These are phyloP conservation scores for Eurosta solidaginis DNA, from an alignment of 1,140 invertebrate genomes.

Conservation along the genomic window DNA sequence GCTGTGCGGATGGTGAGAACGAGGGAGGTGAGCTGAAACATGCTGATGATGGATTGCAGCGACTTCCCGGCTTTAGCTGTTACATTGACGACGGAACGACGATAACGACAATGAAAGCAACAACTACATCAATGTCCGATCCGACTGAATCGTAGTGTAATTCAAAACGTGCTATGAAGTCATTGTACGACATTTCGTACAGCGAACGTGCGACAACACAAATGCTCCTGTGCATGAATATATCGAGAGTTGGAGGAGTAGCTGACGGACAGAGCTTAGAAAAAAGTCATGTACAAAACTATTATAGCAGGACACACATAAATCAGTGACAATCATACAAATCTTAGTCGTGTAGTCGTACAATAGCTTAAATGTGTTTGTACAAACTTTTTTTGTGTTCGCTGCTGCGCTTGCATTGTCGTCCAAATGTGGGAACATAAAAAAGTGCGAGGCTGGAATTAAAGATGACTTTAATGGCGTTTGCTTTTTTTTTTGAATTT, in stretches of 20 bases:
- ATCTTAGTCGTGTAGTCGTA: neutral
- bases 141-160: neutral
- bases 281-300: neutral
- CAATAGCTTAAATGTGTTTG: slow-evolving; percentile 7
- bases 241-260: neutral
- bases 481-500: slow-evolving; percentile 1
- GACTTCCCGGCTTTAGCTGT: no score
- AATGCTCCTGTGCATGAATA: neutral
- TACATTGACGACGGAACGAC: neutral
- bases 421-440: neutral
- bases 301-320: neutral
- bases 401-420: neutral
- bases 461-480: neutral
- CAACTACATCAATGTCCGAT: neutral
- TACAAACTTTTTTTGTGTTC: neutral
- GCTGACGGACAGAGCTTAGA: no score
- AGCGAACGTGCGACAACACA: neutral
- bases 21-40: neutral
- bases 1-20: neutral
- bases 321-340: neutral
- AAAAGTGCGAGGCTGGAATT: neutral
- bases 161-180: neutral
- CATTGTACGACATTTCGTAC: slow-evolving; percentile 7
- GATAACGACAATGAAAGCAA: neutral
- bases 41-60: neutral